Conservation (phyloP, 2,888 invertebrate species). For the Gymnoscelis rufifasciata region DNA sequence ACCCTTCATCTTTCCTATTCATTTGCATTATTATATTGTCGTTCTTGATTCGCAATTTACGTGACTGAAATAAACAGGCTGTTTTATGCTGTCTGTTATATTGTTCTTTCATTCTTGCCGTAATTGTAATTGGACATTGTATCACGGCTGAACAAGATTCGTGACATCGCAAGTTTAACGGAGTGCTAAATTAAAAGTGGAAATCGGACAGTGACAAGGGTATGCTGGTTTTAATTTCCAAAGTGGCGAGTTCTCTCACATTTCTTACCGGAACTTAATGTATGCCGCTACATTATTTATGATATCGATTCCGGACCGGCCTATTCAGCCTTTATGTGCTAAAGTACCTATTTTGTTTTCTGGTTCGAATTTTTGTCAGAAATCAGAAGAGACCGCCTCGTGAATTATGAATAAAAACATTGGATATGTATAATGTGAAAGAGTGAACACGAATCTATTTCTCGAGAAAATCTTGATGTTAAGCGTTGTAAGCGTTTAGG, state of each 20-base stretch:
- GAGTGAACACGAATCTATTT: constrained; percentile 15
- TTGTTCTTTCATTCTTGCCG: constrained; percentile 23
- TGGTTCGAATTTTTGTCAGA: constrained; percentile 26
- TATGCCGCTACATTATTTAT: constrained; percentile 51
- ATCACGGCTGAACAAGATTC: constrained; percentile 32
- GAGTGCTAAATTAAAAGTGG: constrained; percentile 57
- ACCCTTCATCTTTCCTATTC: constrained; percentile 6
- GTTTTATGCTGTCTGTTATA: constrained; percentile 12
- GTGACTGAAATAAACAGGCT: constrained; percentile 16
- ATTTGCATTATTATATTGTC: constrained; percentile 20
- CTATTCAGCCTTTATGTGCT: constrained; percentile 30
- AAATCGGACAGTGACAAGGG: constrained; percentile 57
- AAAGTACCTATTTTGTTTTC: constrained; percentile 32
- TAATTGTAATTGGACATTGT: constrained; percentile 34
- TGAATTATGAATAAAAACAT: constrained; percentile 26
- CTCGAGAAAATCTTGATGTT: constrained; percentile 23
- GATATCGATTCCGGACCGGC: constrained; percentile 32
- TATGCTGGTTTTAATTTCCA: constrained; percentile 40
- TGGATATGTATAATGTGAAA: constrained; percentile 18
- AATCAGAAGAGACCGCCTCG: constrained; percentile 21
- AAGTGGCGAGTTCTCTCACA: constrained; percentile 24
- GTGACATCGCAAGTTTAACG: constrained; percentile 46
- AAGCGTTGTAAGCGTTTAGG: constrained; percentile 26
- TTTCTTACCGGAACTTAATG: constrained; percentile 36
- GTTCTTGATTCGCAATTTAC: constrained; percentile 22